Evolutionary conservation across 2,888 invertebrate genomes (phyloP).

Genomic region (Trachelus troglodyta): DNA sequence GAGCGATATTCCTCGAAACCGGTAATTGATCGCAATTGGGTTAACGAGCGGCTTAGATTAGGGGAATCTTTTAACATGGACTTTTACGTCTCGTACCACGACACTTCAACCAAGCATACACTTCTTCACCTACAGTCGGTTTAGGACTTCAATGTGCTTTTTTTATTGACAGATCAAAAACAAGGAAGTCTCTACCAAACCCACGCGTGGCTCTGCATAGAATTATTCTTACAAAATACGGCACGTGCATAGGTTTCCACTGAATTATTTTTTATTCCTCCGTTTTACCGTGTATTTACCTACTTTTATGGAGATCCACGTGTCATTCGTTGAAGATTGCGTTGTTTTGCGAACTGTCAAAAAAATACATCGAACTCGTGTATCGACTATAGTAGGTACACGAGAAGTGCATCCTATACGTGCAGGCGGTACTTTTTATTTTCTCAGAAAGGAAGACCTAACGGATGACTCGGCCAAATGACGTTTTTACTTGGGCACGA

Average conservation of each 20-base stretch:
- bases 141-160: too few species aligned
- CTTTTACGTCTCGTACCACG: not conserved
- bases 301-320: too few species aligned
- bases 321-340: too few species aligned
- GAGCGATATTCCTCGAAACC: not conserved
- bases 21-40: not conserved
- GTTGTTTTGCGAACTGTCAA: too few species aligned
- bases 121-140: not conserved
- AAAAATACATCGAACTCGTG: too few species aligned
- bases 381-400: not conserved
- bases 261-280: too few species aligned
- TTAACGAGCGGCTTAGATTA: not conserved
- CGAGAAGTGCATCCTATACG: not conserved
- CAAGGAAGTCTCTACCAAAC: too few species aligned
- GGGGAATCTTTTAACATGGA: not conserved
- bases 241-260: too few species aligned
- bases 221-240: too few species aligned
- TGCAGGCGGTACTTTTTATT: not conserved
- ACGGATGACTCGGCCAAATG: constrained; percentile 2
- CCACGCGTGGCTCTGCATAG: too few species aligned
- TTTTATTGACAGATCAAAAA: too few species aligned
- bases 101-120: not conserved
- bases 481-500: constrained; percentile 3
- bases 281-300: too few species aligned
- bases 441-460: not conserved